Evolutionary conservation across 2,888 invertebrate species (phyloP).

Genomic region (Callosobruchus maculatus): DNA sequence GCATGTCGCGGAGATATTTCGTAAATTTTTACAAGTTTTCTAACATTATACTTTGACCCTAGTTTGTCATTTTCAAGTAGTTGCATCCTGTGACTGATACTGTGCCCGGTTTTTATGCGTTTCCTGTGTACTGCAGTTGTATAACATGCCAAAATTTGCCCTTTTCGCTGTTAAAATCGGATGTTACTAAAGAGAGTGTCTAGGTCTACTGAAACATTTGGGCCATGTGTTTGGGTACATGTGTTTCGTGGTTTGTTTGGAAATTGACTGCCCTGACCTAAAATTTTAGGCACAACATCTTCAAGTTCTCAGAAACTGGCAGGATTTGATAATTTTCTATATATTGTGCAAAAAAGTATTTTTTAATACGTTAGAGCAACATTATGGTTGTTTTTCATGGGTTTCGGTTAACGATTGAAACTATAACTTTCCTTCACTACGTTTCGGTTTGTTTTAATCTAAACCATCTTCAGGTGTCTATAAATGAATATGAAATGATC

Average conservation of each 20-base stretch:
- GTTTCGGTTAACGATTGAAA: too few species aligned
- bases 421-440: too few species aligned
- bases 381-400: too few species aligned
- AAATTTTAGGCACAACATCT: too few species aligned
- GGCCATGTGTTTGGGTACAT: background rate
- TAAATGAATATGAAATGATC: too few species aligned
- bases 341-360: too few species aligned
- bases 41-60: background rate
- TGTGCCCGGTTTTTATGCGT: background rate
- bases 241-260: background rate
- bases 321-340: too few species aligned
- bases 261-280: too few species aligned
- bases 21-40: background rate
- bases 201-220: background rate
- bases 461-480: too few species aligned
- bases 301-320: too few species aligned
- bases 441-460: too few species aligned
- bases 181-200: background rate
- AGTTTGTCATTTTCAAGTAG: slow-evolving; percentile 4
- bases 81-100: background rate
- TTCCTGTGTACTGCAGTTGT: slow-evolving; percentile 1
- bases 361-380: too few species aligned
- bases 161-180: background rate
- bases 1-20: background rate
- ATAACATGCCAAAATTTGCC: background rate